Evolutionary conservation across 1,140 invertebrate species (phyloP).

Genomic region (Apolygus lucorum): DNA sequence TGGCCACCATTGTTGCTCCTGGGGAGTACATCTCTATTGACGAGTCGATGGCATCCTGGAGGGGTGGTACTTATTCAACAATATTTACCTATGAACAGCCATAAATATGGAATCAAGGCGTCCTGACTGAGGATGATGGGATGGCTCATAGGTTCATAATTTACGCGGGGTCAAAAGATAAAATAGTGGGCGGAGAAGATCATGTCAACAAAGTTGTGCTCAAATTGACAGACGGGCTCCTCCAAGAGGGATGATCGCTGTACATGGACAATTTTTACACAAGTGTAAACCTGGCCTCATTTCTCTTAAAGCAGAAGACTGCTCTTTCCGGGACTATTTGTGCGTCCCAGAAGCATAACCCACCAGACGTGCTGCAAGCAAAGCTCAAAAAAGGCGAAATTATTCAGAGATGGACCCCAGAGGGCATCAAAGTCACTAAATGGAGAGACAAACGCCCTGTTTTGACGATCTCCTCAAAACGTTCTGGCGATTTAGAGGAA

Average conservation of each 20-base stretch:
- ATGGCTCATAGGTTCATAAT: conserved; percentile 34
- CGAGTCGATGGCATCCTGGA: conserved; percentile 39
- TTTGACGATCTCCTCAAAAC: conserved; percentile 30
- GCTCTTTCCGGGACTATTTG: conserved; percentile 29
- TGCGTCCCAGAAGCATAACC: conserved; percentile 22
- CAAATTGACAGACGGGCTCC: conserved; percentile 27
- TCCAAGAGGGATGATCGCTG: conserved; percentile 28
- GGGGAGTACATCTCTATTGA: conserved; percentile 37
- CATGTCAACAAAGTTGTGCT: conserved; percentile 22
- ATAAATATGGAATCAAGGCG: conserved; percentile 39
- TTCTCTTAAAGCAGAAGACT: conserved; percentile 27
- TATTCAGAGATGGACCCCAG: conserved; percentile 23
- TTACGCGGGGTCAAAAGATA: conserved; percentile 32
- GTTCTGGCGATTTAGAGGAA: conserved; percentile 3
- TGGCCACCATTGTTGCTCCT: conserved; percentile 23
- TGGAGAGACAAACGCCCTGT: conserved; percentile 34
- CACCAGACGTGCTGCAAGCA: conserved; percentile 26
- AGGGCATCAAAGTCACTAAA: conserved; percentile 31
- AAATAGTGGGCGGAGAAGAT: conserved; percentile 16
- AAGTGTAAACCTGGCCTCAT: not conserved
- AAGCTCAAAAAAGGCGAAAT: conserved; percentile 31
- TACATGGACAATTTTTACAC: conserved; percentile 18
- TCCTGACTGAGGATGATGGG: conserved; percentile 34
- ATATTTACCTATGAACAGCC: conserved; percentile 40
- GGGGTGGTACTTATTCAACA: conserved; percentile 38